Base-by-base conservation (phyloP, 2,113 vertebrate species). In the Nothobranchius furzeri region DNA sequence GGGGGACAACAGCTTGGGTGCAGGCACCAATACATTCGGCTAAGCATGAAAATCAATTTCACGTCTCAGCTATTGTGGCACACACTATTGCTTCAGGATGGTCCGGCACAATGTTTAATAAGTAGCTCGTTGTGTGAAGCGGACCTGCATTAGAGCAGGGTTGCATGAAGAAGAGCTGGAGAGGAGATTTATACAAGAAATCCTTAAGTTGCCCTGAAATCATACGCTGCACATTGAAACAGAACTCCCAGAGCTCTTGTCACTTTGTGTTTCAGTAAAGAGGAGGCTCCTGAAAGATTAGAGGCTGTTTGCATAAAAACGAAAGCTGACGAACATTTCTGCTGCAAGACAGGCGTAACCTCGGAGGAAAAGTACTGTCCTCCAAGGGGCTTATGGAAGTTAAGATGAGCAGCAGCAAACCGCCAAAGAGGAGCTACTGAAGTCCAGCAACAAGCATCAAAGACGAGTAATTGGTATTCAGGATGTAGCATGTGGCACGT, bases 1-100 rank as follows among this genome's bases (percentile, higher is more conserved):
- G 60, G 67, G 63, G 43, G 68, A 70, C 85, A 80, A 73, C 86
- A 82, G 72, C 84, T 70, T 72, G 79, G 73, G 64, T 54, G 69
- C 74, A 81, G 74, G 61, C 79, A 76, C 76, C 73, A 79, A 73
- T 82, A 60, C 83, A 81, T 88, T 88, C 84, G 79, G 83, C 84
- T 72, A 74, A 85, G 88, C 88, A 78, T 85, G 76, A 87, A 91
- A 90, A 91, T 90, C 85, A 86, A 87, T 89, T 91, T 91, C 83
- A 91, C 82, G 71, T 78, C 82, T 83, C 83, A 86, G 64, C 78
- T 86, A 65, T 68, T 72, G 78, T 70, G 70, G 62, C 55, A 11
- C 56, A 82, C 84, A 73, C 70, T 30, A 46, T 73, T 78, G 83
- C 78, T 83, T 77, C 75, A 70, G 76, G 78, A 75, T 76, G 75